A percentile compares a stretch with the other conserved stretches of the same genome.
These are phyloP conservation scores for Brevimyrus niger DNA, from an alignment of 2,113 vertebrate species.

Conservation along the genomic window DNA sequence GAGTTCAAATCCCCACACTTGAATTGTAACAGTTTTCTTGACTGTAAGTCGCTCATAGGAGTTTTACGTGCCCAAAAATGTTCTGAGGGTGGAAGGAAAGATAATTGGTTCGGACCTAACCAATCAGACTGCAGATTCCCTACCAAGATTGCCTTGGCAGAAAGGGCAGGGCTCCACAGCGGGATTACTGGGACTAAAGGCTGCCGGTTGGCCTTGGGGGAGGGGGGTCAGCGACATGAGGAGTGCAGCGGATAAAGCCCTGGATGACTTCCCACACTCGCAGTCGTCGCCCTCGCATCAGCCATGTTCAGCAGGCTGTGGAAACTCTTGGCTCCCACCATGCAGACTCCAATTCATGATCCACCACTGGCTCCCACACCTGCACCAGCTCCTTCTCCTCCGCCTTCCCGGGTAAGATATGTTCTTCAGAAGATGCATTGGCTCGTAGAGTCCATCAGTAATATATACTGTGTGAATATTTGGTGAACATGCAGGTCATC, in stretches of 20 bases:
- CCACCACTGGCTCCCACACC: slow-evolving; percentile 3
- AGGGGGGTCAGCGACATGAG: not conserved
- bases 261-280: not conserved
- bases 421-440: not conserved
- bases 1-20: not conserved
- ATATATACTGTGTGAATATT: not conserved
- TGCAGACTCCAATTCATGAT: slow-evolving; percentile 26
- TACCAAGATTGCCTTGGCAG: not conserved
- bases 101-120: too few species aligned
- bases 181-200: slow-evolving; percentile 62
- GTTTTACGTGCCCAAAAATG: too few species aligned
- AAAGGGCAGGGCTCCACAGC: slow-evolving; percentile 41
- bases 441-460: not conserved
- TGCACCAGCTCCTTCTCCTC: not conserved
- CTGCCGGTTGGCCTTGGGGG: slow-evolving; percentile 16
- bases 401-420: slow-evolving; percentile 46
- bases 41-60: not conserved
- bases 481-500: not conserved
- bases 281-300: not conserved
- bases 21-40: not conserved
- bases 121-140: too few species aligned
- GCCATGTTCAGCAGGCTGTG: slow-evolving; percentile 71
- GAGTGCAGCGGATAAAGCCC: not conserved
- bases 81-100: too few species aligned
- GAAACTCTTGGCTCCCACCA: slow-evolving; percentile 41